Conservation (phyloP, 92 coral and sea anemone genomes). For the Porites lobata region DNA sequence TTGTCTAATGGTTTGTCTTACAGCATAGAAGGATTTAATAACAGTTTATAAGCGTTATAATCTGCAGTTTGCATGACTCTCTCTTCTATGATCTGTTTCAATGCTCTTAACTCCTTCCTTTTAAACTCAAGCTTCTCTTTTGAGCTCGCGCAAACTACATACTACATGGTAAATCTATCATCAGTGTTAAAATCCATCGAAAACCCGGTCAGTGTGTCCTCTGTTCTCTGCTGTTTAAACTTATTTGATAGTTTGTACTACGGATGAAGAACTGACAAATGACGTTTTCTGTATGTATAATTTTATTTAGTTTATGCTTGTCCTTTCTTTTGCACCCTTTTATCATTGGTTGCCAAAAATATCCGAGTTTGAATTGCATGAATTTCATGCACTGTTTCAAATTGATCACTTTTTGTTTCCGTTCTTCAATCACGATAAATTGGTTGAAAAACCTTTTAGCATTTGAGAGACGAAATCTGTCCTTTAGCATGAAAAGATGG, state of each 20-base stretch:
- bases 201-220: too few species aligned
- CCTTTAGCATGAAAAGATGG: not conserved
- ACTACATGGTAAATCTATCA: too few species aligned
- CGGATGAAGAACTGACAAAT: not conserved
- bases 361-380: not conserved
- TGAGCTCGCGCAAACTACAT: too few species aligned
- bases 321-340: not conserved
- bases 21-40: too few species aligned
- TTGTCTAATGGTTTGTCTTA: too few species aligned
- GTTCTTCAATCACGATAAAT: not conserved
- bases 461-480: not conserved
- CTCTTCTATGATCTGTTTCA: too few species aligned
- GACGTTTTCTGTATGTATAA: not conserved
- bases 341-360: not conserved
- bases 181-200: too few species aligned
- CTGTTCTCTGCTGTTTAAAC: not conserved
- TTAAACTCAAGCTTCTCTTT: too few species aligned
- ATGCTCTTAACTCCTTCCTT: too few species aligned
- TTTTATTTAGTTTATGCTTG: not conserved
- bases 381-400: not conserved
- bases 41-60: too few species aligned
- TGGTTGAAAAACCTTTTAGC: not conserved
- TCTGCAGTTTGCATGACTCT: too few species aligned
- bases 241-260: not conserved
- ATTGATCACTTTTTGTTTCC: not conserved